These are phyloP conservation scores for Eutrigla gurnardus DNA, from an alignment of 2,797 vertebrate species.

Conservation along the genomic window DNA sequence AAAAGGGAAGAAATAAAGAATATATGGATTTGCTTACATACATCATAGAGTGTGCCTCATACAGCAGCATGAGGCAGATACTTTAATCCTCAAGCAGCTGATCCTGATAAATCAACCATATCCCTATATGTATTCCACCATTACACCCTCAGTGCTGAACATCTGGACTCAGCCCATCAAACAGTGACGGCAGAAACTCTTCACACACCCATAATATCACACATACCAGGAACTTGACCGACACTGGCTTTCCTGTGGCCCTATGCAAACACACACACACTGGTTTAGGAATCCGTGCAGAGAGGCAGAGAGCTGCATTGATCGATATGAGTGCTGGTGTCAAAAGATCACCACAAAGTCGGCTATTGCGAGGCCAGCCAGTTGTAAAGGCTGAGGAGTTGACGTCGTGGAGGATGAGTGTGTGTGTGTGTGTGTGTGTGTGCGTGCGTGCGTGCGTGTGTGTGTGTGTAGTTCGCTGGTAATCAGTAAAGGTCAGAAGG, in stretches of 20 bases:
- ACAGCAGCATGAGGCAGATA: conserved; percentile 11
- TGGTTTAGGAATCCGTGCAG: conserved; percentile 37
- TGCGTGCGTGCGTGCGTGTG: neutral
- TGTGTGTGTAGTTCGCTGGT: neutral
- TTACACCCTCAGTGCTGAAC: conserved; percentile 30
- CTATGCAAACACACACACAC: too few relatives aligned
- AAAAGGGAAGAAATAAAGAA: neutral
- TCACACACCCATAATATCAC: conserved; percentile 27
- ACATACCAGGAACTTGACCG: conserved; percentile 31
- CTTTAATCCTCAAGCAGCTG: conserved; percentile 4
- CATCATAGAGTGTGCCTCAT: neutral
- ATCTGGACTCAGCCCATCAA: conserved; percentile 26
- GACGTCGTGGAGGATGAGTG: conserved; percentile 26
- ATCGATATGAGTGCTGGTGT: conserved; percentile 58
- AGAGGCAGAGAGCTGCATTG: conserved; percentile 32
- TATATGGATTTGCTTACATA: neutral
- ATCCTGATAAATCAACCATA: conserved; percentile 22
- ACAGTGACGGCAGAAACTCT: conserved; percentile 46
- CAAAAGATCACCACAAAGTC: conserved; percentile 57
- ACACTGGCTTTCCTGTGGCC: conserved; percentile 11
- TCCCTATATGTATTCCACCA: conserved; percentile 24
- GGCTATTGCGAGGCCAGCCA: conserved; percentile 11
- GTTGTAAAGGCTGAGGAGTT: conserved; percentile 25
- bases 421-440: neutral
- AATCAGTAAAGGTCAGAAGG: conserved; percentile 38